phyloP scores from a whole-genome alignment of 92 coral and sea anemone genomes.

The Siderastrea siderea region DNA sequence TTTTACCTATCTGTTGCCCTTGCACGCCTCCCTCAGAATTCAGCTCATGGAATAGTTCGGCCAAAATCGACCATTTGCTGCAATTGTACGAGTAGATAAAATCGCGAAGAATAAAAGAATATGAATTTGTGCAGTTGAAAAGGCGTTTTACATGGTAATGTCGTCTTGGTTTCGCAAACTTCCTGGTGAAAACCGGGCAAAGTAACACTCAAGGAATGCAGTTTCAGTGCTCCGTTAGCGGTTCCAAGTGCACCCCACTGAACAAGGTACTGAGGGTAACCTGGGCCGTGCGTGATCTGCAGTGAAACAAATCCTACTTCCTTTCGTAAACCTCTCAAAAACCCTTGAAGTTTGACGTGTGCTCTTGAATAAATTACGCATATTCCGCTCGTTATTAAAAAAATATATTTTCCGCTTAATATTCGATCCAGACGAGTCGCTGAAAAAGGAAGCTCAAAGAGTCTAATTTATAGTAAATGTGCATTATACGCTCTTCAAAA shows the following conservation, averaged over 20 bases:
- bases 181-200: too few relatives aligned
- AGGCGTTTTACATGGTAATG: too few relatives aligned
- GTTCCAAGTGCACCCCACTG: not conserved
- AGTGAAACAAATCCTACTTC: constrained; percentile 3
- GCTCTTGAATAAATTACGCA: constrained; percentile 32
- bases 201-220: too few relatives aligned
- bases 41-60: too few relatives aligned
- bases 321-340: not conserved
- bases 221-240: too few relatives aligned
- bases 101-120: too few relatives aligned
- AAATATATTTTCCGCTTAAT: not conserved
- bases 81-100: too few relatives aligned
- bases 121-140: too few relatives aligned
- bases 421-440: not conserved
- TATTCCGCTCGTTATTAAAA: not conserved
- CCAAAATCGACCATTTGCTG: too few relatives aligned
- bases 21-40: too few relatives aligned
- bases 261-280: not conserved
- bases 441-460: not conserved
- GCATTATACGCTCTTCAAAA: not conserved
- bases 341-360: constrained; percentile 10
- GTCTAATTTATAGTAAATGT: not conserved
- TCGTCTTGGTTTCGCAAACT: too few relatives aligned
- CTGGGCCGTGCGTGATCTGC: constrained; percentile 1
- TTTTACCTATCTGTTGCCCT: too few relatives aligned